Evolutionary conservation across 2,888 invertebrate species (phyloP).

Genomic region (Hydriomena furcata): DNA sequence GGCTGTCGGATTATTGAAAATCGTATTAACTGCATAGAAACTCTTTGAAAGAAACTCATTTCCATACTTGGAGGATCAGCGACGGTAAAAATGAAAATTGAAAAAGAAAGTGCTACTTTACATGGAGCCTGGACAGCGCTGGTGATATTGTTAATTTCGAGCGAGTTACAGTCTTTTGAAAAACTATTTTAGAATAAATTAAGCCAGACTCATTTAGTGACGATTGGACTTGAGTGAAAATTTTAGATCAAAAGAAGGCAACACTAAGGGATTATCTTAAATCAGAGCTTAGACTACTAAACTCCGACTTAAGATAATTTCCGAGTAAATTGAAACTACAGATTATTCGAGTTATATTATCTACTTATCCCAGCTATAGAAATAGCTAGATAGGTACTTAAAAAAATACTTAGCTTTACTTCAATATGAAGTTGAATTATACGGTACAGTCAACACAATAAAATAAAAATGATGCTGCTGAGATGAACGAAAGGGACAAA

Average conservation of each 20-base stretch:
- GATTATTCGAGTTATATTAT: not conserved
- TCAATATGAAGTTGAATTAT: conserved; percentile 10
- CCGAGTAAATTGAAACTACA: conserved; percentile 36
- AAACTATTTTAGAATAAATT: not conserved
- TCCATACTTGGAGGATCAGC: conserved; percentile 24
- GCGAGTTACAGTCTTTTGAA: conserved; percentile 15
- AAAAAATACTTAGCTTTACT: too few species aligned
- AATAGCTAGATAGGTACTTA: too few species aligned
- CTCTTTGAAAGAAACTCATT: conserved; percentile 28
- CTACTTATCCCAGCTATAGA: not conserved
- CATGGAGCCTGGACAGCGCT: conserved; percentile 12
- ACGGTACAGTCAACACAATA: conserved; percentile 39
- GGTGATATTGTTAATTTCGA: conserved; percentile 13
- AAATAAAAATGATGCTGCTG: conserved; percentile 37
- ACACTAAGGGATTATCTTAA: not conserved
- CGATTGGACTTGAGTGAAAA: not conserved
- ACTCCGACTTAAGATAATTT: conserved; percentile 1
- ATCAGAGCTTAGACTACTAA: not conserved
- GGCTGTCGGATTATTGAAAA: conserved; percentile 32
- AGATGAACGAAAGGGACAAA: conserved; percentile 38
- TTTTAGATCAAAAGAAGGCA: not conserved
- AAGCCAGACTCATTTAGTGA: not conserved
- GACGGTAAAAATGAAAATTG: conserved; percentile 15
- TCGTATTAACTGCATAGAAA: conserved; percentile 28
- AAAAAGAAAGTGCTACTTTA: conserved; percentile 22